Conservation (phyloP, 2,888 invertebrate species). For the Epinotia ramella region DNA sequence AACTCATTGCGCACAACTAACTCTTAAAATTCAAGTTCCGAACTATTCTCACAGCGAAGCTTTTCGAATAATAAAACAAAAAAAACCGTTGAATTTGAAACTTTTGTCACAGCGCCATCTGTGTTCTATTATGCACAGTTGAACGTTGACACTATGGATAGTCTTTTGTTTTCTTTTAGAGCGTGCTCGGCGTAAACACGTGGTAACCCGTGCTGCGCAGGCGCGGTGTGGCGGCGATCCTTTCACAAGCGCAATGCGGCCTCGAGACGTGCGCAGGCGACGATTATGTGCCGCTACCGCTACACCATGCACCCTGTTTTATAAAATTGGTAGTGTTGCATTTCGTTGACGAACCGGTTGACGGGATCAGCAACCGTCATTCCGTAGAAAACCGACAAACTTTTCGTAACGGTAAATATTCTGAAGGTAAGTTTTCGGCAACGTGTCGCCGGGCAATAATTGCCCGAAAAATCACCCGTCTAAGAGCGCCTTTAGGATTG, state of each 20-base stretch:
- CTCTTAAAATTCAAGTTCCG: background rate
- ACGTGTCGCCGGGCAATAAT: too few species aligned
- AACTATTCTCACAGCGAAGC: background rate
- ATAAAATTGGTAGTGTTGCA: background rate
- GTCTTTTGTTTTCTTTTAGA: background rate
- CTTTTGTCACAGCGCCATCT: background rate
- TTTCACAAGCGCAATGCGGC: slow-evolving; percentile 41
- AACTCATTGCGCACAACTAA: background rate
- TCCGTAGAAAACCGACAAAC: too few species aligned
- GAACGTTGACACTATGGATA: background rate
- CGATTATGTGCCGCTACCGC: background rate
- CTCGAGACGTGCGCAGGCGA: background rate
- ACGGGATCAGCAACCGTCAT: background rate
- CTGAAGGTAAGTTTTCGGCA: too few species aligned
- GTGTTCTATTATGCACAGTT: background rate
- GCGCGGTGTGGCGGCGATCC: slow-evolving; percentile 31
- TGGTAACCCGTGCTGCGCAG: slow-evolving; percentile 18
- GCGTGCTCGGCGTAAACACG: slow-evolving; percentile 15
- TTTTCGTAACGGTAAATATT: too few species aligned
- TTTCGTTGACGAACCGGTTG: background rate
- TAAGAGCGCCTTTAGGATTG: too few species aligned
- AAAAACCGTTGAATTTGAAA: background rate
- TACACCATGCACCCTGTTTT: slow-evolving; percentile 4
- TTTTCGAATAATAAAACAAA: background rate
- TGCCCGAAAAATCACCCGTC: too few species aligned